These are phyloP conservation scores for Pantala flavescens DNA, from an alignment of 1,140 invertebrate species.

Conservation along the genomic window DNA sequence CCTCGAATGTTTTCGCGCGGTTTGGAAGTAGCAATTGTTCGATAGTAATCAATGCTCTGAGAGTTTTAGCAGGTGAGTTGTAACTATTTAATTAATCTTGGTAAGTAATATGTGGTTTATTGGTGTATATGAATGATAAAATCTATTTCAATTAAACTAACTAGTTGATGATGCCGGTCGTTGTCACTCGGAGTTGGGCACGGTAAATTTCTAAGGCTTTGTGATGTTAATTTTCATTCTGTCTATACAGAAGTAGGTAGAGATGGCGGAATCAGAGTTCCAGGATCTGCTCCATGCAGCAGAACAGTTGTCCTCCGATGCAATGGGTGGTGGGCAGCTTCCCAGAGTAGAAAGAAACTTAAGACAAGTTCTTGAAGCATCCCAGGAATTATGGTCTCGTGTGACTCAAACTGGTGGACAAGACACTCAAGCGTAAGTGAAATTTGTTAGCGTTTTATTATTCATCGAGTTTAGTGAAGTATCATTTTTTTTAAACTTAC, in stretches of 20 bases:
- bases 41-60: too few relatives aligned
- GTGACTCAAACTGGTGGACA: conserved; percentile 72
- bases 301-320: conserved; percentile 77
- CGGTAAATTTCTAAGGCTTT: too few relatives aligned
- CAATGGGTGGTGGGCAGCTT: conserved; percentile 64
- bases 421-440: conserved; percentile 83
- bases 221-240: too few relatives aligned
- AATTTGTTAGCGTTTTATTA: background rate
- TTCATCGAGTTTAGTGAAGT: background rate
- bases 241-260: background rate
- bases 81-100: too few relatives aligned
- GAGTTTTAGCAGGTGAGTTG: too few relatives aligned
- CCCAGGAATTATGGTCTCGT: conserved; percentile 76
- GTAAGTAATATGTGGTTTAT: too few relatives aligned
- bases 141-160: too few relatives aligned
- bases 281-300: conserved; percentile 80
- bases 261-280: conserved; percentile 51
- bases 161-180: too few relatives aligned
- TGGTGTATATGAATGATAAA: too few relatives aligned
- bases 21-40: too few relatives aligned
- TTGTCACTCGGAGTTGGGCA: too few relatives aligned
- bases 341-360: conserved; percentile 83
- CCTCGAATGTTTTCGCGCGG: too few relatives aligned
- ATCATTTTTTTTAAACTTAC: background rate
- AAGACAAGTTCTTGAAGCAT: conserved; percentile 82